These are phyloP conservation scores for Oopsacas minuta DNA, from an alignment of 37 sponge, comb jelly and placozoan genomes.

Conservation along the genomic window DNA sequence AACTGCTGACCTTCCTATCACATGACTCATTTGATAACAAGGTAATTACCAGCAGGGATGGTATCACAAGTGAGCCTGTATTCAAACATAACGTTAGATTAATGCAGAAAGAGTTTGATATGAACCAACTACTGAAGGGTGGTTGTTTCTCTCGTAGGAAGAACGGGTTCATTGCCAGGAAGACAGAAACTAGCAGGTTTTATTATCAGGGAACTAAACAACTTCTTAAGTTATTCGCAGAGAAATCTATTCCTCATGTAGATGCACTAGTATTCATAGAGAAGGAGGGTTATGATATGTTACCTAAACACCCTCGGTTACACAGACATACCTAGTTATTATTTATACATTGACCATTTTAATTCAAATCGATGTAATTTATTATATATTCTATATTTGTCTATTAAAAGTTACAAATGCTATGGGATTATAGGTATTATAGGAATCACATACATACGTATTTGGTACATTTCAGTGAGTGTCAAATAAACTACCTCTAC, in stretches of 20 bases:
- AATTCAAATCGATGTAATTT: no score
- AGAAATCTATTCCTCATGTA: constrained; percentile 12
- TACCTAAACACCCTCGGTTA: neutral
- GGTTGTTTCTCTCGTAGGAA: neutral
- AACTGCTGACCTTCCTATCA: neutral
- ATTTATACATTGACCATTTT: no score
- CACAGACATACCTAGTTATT: neutral
- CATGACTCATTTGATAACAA: neutral
- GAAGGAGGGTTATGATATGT: neutral
- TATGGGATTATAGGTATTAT: no score
- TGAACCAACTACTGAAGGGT: neutral
- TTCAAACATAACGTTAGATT: neutral
- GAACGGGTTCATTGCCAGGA: neutral
- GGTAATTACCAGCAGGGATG: neutral
- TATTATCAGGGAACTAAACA: constrained; percentile 15
- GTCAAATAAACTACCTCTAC: no score
- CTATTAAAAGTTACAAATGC: no score
- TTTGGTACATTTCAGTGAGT: no score
- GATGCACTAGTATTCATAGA: neutral
- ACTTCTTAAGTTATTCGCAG: neutral
- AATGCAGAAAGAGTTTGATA: neutral
- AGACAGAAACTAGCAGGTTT: neutral
- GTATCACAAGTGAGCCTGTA: neutral
- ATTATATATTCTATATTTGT: no score
- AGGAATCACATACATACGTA: no score